Evolutionary conservation across 2,113 vertebrate species (phyloP), one percentile per base, ranked within the genome.

Genomic region (Chaetura pelagica): DNA sequence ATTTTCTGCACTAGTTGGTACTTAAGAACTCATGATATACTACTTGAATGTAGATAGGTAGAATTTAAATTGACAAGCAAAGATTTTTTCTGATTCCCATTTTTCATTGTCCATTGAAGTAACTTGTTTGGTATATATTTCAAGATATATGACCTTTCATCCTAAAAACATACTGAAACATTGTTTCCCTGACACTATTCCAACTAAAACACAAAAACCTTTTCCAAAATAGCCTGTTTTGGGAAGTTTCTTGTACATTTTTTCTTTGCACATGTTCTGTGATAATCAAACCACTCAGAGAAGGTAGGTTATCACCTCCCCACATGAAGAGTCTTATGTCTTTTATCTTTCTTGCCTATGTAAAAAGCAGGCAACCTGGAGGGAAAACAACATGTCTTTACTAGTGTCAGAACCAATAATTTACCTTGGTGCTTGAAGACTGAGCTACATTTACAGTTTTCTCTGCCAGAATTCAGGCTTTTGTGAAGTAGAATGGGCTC

Each of bases 341-440:
- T 97, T 90, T 96, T 63, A 85, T 87, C 73, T 86, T 93, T 64
- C 72, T 92, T 24, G 7, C 29, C 61, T 91, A 5, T 71, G 30
- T 73, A 74, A 74, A 94, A 94, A 96, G 18, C 15, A 49, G 69
- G 87, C 57, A 93, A 74, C 48, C 84, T 81, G 55, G 81, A 90
- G 86, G 77, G 49, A 90, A 88, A 96, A 91, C 52, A 49, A 46
- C 32, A 24, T 16, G 42, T 12, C 27, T 82, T 69, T 55, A 17
- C n/a, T 80, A 32, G 38, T 30, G 23, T 89, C 87, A 75, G 51
- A 77, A 64, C 85, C 49, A 69, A 49, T 93, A 6, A 71, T 90
- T 95, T 96, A 42, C 29, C 73, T 68, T 69, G 49, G 13, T 61
- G 29, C n/a, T 91, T 90, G 29, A 84, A 75, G 51, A 40, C 27